Evolutionary conservation across 2,113 vertebrate genomes (phyloP).

Genomic region (Dasyprocta punctata): DNA sequence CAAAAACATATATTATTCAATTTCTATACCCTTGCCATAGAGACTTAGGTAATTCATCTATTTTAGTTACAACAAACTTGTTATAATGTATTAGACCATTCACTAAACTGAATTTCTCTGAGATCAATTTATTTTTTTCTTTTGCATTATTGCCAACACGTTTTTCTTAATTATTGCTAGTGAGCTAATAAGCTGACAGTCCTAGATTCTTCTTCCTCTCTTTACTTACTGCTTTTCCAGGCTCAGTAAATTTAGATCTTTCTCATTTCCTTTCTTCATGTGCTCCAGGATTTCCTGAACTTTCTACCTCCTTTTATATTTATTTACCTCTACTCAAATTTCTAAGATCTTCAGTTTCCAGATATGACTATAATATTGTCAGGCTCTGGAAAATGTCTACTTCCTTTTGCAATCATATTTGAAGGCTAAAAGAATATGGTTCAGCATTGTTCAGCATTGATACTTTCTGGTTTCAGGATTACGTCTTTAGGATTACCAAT

Average conservation of each 20-base stretch:
- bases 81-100: background rate
- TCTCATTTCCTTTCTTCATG: conserved; percentile 3
- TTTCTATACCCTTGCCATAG: background rate
- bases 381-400: conserved; percentile 43
- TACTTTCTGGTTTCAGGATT: background rate
- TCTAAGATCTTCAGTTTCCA: conserved; percentile 48
- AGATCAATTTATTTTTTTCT: conserved; percentile 2
- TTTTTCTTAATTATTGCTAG: background rate
- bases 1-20: background rate
- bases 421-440: background rate
- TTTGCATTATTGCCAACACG: background rate
- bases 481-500: background rate
- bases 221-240: background rate
- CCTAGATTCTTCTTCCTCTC: background rate
- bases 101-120: conserved; percentile 16
- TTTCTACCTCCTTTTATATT: background rate
- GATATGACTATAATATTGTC: conserved; percentile 9
- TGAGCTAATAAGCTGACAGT: no score
- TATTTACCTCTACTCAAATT: background rate
- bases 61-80: background rate
- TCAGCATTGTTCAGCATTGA: background rate
- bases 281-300: background rate
- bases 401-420: conserved; percentile 23
- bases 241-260: background rate
- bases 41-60: background rate